A percentile compares a stretch with the other conserved stretches of the same genome.
phyloP scores from a whole-genome alignment of 2,888 invertebrate species.

The Nasonovia ribisnigri region DNA sequence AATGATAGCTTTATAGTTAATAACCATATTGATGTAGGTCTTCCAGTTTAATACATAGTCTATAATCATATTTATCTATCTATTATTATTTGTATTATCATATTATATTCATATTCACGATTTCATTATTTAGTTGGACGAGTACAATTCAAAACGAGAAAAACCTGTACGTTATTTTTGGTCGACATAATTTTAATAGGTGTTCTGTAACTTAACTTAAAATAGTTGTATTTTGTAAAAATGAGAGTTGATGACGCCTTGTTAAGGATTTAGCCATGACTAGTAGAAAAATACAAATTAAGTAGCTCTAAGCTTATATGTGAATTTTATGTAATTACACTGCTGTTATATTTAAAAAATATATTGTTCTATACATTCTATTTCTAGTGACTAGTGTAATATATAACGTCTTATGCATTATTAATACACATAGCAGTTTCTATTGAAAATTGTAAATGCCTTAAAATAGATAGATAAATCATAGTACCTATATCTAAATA shows the following conservation, averaged over 20 bases:
- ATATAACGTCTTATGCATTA: not conserved
- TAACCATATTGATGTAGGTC: not conserved
- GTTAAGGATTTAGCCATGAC: not conserved
- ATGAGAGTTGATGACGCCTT: not conserved
- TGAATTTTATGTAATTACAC: not conserved
- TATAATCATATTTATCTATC: not conserved
- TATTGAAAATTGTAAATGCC: not conserved
- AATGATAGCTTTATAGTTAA: not conserved
- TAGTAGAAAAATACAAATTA: not conserved
- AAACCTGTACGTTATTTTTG: slow-evolving; percentile 24
- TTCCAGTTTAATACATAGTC: not conserved
- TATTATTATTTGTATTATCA: not conserved
- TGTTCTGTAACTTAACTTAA: not conserved
- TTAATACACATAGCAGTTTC: not conserved
- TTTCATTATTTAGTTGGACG: not conserved
- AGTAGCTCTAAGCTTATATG: not conserved
- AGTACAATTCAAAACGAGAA: not conserved
- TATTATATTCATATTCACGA: not conserved
- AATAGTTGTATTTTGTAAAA: not conserved
- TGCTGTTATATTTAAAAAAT: not conserved
- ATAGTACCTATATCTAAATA: not conserved
- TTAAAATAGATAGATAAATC: not conserved
- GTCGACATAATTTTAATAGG: not conserved
- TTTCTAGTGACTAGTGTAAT: not conserved
- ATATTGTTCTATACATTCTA: not conserved